Conservation (phyloP, 2,113 vertebrate genomes). For the Anseranas semipalmata region DNA sequence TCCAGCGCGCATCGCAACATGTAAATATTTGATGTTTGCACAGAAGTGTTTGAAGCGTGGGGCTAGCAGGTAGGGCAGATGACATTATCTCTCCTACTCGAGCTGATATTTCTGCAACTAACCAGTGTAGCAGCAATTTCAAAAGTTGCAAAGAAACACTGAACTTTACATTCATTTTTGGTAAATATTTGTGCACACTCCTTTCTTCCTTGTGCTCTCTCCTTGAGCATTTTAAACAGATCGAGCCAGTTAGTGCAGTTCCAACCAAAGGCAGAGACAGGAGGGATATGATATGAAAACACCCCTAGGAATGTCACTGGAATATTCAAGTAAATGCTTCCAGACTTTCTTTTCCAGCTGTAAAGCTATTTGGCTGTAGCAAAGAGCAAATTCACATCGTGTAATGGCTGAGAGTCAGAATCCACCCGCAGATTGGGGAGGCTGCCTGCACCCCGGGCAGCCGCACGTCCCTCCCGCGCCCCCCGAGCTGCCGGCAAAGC, state of each 20-base stretch:
- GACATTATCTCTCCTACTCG: background rate
- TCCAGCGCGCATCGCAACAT: background rate
- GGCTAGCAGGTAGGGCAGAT: background rate
- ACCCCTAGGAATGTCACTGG: slow-evolving; percentile 12
- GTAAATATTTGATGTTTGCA: background rate
- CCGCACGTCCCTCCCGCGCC: background rate
- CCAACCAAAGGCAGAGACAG: background rate
- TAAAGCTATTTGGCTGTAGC: background rate
- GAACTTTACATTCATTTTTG: background rate
- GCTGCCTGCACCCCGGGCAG: rapidly evolving
- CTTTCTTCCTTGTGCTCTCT: background rate
- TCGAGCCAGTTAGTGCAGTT: background rate
- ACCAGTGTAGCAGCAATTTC: background rate
- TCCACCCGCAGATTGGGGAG: background rate
- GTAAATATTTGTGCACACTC: background rate
- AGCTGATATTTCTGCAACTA: background rate
- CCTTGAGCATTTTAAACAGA: background rate
- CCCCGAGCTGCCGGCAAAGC: background rate
- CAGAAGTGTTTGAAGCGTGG: rapidly evolving
- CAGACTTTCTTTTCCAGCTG: slow-evolving; percentile 15
- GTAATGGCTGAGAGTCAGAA: background rate
- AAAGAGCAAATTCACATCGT: background rate
- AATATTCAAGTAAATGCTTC: slow-evolving; percentile 21
- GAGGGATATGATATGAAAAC: background rate
- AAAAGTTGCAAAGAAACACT: background rate